These are phyloP conservation scores for Macaca mulatta DNA, from an alignment of 2,113 vertebrate genomes.

Conservation along the genomic window DNA sequence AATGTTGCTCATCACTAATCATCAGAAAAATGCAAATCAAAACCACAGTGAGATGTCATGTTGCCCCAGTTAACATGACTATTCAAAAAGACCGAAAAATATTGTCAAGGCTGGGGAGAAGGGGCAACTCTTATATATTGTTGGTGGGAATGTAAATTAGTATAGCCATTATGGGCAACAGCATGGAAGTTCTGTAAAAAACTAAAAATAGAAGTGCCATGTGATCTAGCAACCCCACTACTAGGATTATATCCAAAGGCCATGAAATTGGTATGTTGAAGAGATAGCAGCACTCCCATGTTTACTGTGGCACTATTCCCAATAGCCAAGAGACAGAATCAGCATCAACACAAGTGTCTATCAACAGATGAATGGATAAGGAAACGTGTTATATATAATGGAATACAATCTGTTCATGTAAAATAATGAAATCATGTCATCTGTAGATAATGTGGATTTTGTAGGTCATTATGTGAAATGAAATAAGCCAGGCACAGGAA, in stretches of 20 bases:
- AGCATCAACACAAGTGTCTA: background rate
- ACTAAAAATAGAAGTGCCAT: background rate
- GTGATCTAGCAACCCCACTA: background rate
- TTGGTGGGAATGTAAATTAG: background rate
- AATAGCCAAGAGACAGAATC: background rate
- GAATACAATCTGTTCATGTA: background rate
- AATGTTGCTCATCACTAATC: background rate
- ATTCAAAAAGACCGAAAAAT: background rate
- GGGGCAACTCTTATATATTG: background rate
- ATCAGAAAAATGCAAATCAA: background rate
- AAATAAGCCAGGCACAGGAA: background rate
- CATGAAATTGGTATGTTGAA: background rate
- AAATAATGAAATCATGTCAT: background rate
- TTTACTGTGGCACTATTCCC: background rate
- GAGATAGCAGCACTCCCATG: background rate
- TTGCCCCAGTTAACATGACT: background rate
- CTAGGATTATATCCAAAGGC: background rate
- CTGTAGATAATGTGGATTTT: background rate
- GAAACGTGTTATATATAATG: background rate
- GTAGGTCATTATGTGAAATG: background rate
- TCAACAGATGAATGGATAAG: background rate
- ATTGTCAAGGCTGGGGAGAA: background rate
- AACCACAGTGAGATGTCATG: background rate
- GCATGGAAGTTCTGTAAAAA: background rate
- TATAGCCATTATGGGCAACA: background rate